Conservation (phyloP, 2,797 vertebrate genomes). For the Gymnopithys bicolor region DNA sequence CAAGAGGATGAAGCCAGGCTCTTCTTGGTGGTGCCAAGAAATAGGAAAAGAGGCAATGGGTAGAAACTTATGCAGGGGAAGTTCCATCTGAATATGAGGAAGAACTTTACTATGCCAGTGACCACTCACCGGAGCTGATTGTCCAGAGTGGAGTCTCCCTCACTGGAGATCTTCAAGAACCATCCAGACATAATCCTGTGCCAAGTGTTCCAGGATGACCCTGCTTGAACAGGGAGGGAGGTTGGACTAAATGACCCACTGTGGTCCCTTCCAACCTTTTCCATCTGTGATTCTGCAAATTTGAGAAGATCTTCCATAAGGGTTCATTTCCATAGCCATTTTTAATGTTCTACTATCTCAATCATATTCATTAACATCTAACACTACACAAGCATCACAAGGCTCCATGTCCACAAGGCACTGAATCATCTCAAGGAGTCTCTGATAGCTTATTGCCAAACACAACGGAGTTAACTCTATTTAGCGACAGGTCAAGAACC, state of each 20-base stretch:
- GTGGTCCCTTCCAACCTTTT: not conserved
- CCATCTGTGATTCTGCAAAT: not conserved
- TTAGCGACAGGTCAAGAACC: not conserved
- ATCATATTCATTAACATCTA: not conserved
- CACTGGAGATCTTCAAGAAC: not conserved
- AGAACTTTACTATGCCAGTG: not conserved
- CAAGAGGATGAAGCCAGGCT: not conserved
- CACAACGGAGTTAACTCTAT: not conserved
- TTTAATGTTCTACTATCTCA: not conserved
- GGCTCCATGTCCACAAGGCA: not conserved
- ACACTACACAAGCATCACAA: not conserved
- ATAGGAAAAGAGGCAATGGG: not conserved
- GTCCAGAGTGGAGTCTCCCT: not conserved
- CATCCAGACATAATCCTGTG: no score
- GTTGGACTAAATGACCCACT: not conserved
- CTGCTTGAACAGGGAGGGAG: not conserved
- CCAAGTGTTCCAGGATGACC: not conserved
- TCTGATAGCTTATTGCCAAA: not conserved
- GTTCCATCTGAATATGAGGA: not conserved
- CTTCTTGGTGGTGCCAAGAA: rapidly evolving
- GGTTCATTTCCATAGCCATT: not conserved
- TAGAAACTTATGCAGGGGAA: not conserved
- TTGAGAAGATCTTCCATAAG: not conserved
- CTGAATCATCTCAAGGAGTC: not conserved
- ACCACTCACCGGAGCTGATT: not conserved